A percentile compares a stretch with the other conserved stretches of the same genome.
phyloP scores from a whole-genome alignment of 1,140 invertebrate genomes.

The Papilio polyxenes region DNA sequence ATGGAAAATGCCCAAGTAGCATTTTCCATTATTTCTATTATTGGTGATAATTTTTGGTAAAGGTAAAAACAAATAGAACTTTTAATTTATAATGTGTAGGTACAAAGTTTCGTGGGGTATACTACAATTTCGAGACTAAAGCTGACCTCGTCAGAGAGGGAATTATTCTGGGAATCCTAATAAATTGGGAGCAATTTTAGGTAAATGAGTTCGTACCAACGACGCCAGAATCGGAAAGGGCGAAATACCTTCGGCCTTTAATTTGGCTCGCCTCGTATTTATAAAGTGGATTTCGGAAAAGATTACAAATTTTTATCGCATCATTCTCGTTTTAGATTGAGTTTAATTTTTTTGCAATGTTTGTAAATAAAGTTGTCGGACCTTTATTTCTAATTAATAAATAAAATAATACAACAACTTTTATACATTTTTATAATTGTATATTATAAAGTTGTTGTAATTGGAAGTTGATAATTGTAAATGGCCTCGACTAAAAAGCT shows the following conservation, averaged over 20 bases:
- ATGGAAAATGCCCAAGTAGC: no score
- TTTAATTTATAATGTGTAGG: not conserved
- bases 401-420: not conserved
- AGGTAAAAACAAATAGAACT: not conserved
- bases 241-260: slow-evolving; percentile 46
- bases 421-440: not conserved
- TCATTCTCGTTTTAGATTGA: slow-evolving; percentile 27
- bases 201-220: slow-evolving; percentile 50
- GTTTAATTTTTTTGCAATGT: slow-evolving; percentile 10
- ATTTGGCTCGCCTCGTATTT: slow-evolving; percentile 46
- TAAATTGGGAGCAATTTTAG: slow-evolving; percentile 57
- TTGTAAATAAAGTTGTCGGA: not conserved
- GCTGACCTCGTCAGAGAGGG: slow-evolving; percentile 40
- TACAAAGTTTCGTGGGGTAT: not conserved
- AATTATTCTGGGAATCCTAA: slow-evolving; percentile 55
- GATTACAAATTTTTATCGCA: slow-evolving; percentile 38
- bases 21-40: no score
- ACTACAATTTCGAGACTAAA: not conserved
- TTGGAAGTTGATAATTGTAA: not conserved
- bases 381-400: not conserved
- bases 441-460: not conserved
- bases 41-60: not conserved
- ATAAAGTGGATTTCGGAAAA: slow-evolving; percentile 37
- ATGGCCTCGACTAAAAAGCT: not conserved
- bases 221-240: slow-evolving; percentile 47